These are phyloP conservation scores for Halocaridina rubra DNA, from an alignment of 2,888 invertebrate species.

Conservation along the genomic window DNA sequence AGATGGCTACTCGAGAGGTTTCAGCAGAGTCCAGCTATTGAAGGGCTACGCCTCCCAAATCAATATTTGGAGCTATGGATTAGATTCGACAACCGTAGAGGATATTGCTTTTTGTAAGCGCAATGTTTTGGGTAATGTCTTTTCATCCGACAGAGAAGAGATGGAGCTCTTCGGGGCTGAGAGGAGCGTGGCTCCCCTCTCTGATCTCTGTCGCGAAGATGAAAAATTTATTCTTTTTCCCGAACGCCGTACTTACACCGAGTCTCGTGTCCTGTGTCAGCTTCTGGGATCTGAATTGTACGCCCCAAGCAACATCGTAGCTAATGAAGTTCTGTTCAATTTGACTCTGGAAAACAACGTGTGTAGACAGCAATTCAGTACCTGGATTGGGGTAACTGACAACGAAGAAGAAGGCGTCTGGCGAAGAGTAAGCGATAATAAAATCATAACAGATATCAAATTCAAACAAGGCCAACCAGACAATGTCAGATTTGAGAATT, in stretches of 20 bases:
- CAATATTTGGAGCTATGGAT: constrained; percentile 19
- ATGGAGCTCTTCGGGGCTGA: constrained; percentile 19
- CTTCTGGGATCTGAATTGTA: constrained; percentile 13
- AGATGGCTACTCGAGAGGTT: constrained; percentile 11
- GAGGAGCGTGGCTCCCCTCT: neutral
- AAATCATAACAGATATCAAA: constrained; percentile 3
- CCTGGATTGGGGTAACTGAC: constrained; percentile 42
- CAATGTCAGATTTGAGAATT: constrained; percentile 9
- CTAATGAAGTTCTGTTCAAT: neutral
- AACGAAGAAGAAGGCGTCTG: constrained; percentile 22
- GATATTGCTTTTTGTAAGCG: constrained; percentile 4
- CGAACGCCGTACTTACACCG: neutral
- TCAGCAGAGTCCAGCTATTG: constrained; percentile 3
- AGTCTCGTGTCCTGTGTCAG: neutral
- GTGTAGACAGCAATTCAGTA: neutral
- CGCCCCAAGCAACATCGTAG: neutral
- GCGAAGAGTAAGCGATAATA: neutral
- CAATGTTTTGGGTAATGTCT: neutral
- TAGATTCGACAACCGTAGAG: neutral
- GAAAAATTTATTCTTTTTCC: constrained; percentile 31
- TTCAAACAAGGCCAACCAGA: constrained; percentile 33
- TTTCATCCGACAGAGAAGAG: constrained; percentile 17
- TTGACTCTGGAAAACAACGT: neutral
- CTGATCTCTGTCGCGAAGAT: neutral
- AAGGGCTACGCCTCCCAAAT: constrained; percentile 34